Base-by-base conservation (phyloP, 2,797 vertebrate genomes). In the Buceros bicornis region DNA sequence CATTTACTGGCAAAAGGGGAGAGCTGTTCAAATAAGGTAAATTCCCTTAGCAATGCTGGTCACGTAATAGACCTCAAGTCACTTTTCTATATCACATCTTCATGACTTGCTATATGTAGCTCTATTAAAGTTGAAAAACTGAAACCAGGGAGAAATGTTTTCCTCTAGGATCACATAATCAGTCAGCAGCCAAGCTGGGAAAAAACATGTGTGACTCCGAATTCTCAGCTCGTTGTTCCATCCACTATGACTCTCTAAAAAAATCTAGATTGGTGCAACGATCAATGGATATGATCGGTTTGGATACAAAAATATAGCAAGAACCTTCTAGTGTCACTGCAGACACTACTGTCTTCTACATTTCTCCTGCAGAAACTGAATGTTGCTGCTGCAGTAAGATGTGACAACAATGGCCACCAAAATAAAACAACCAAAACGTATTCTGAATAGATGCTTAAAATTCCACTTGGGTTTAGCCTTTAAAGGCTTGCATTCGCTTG, bases 401-500 rank as follows among this genome's bases (percentile, higher is more conserved):
- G 31, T 2, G 10, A 71, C 48, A 90, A 76, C 58, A 80, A 51
- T 7, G 15, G n/a, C 8, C 48, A 84, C 7, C 16, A 84, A 82
- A 94, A 40, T 77, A 95, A 82, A 24, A 86, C 5, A 85, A 67
- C 24, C 7, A 77, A 95, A 90, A 65, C 22, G 19, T 35, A 71
- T 65, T 87, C 57, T 77, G 45, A 70, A 82, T 12, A 85, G n/a
- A 87, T 61, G 9, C 17, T 87, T 87, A 79, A 60, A 89, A 79
- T 73, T 64, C 74, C 24, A 48, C 60, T 74, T 79, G n/a, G 2
- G 22, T 92, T 95, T 92, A 90, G 71, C 61, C 67, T 87, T 85
- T 85, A 78, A 87, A 94, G 54, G 61, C 50, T 90, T 67, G 26
- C 15, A n/a, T 79, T 90, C 85, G 57, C 54, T 92, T 77, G 85